Base-by-base conservation (phyloP, 2,888 invertebrate genomes). In the Catocala fraxini region DNA sequence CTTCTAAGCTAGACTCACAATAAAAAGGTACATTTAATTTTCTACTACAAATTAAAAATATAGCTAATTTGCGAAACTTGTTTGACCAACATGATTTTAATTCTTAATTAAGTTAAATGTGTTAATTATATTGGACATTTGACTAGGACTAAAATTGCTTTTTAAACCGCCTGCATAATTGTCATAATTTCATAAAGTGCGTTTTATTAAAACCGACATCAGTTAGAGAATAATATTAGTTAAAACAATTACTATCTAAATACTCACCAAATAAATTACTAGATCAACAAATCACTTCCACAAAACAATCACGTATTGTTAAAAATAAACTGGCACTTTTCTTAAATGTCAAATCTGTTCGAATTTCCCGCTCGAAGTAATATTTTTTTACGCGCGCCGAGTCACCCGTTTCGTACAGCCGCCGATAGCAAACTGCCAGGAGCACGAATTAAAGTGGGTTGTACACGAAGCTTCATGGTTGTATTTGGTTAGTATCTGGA, bases 371-470 rank as follows among this genome's bases (percentile, higher is more conserved):
- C 68, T 11, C 51, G 25, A n/a, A 7, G 9, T 4, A 4, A 1
- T 45, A 34, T 1, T 11, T 45, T 51, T 45, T 12, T 13, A 34
- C 39, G 51, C 54, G 51, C 59, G 52, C 51, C 43, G 52, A 62
- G 34, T 45, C 62, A 59, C 53, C 74, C 65, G 65, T 25, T 59
- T 25, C 46, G 52, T 45, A 59, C 71, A 63, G 65, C 71, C 66
- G 35, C 52, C 62, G 56, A 61, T 56, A 60, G 39, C 71, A 46
- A 11, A 73, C 73, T 73, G 74, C 13, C 60, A 12, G 43, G 25
- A 60, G 7, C 33, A 0, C 0, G 51, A 34, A 43, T 45, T 56
- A 52, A 59, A 65, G 70, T 13, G 1, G 13, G 11, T 43, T 49
- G 11, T 12, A 41, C 33, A 56, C 42, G 12, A 10, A 15, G 34